A percentile compares a stretch with the other conserved stretches of the same genome.
These are phyloP conservation scores for Amblyopsis rosae DNA, from an alignment of 2,113 vertebrate species.

Conservation along the genomic window DNA sequence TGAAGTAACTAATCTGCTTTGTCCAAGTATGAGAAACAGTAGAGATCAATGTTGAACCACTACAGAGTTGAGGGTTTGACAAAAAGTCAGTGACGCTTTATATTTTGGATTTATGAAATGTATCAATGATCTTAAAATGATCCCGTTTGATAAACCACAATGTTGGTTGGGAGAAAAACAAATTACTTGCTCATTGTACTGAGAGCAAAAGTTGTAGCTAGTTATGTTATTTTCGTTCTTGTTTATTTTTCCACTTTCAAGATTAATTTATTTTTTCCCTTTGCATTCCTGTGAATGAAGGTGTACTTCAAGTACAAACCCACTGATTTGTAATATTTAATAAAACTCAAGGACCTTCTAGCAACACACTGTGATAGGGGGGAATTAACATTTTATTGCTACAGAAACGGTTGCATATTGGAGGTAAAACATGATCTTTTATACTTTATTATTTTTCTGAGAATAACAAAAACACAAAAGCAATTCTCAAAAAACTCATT, in stretches of 20 bases:
- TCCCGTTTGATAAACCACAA: conserved; percentile 2
- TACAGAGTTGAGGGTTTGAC: no score
- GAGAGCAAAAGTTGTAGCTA: conserved; percentile 49
- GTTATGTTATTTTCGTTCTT: conserved; percentile 7
- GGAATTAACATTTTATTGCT: no score
- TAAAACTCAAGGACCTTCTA: background rate
- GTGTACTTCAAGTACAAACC: conserved; percentile 8
- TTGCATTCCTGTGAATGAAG: conserved; percentile 41
- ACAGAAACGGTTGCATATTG: no score
- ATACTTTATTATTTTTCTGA: no score
- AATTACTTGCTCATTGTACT: conserved; percentile 17
- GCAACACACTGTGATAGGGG: no score
- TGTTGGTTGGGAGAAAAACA: conserved; percentile 30
- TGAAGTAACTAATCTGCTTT: no score
- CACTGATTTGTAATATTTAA: conserved; percentile 26
- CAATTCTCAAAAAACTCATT: conserved; percentile 1
- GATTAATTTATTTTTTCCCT: conserved; percentile 45
- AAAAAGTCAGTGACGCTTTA: background rate
- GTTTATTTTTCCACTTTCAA: conserved; percentile 13
- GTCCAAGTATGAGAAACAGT: no score
- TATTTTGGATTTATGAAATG: conserved; percentile 23
- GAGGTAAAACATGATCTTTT: no score
- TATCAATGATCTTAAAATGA: conserved; percentile 3
- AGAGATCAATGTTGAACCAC: no score
- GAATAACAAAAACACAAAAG: background rate